Base-by-base conservation (phyloP, 2,888 invertebrate genomes). In the Dysmachus trigonus region DNA sequence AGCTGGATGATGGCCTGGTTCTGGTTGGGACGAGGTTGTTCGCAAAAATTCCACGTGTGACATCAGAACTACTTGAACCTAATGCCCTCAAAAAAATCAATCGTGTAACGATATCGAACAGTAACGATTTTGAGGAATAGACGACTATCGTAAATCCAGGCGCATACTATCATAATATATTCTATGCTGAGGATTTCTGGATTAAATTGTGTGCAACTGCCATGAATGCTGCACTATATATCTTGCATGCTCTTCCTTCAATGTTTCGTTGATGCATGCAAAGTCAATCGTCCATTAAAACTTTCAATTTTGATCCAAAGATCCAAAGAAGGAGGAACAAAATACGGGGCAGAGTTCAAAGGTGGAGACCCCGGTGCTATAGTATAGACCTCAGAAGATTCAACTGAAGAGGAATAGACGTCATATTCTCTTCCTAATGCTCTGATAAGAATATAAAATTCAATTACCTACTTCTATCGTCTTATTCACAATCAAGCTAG, bases 401-500 rank as follows among this genome's bases (percentile, higher is more conserved):
- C 41, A n/a, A 27, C 77, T 30, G 13, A 10, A 30, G 30, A 41
- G 27, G 77, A 77, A 51, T 22, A 41, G n/a, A n/a, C n/a, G n/a
- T n/a, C 38, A 41, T 41, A 47, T 77, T 27, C 47, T 47, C 77
- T 30, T 30, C 35, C 30, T 62, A 82, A 62, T 82, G 35, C 81
- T 53, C 77, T 30, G 41, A 47, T 82, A 82, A 82, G 81, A 82
- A 82, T 82, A 62, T 82, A 27, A 82, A 82, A 82, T 82, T 62
- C 81, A 82, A 82, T 82, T 82, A 82, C 13, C 13, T 41, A 41
- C 62, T 62, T 53, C 22, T 27, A 62, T 82, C 81, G 81, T 62
- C 81, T 82, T 82, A 53, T 62, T 82, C 81, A 62, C 81, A 82
- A 82, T 82, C 81, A 82, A 79, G 81, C 81, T 18, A 62, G 81